Evolutionary conservation across 2,888 invertebrate species (phyloP), one percentile per base, ranked within the genome.

Genomic region (Gnatocerus cornutus): DNA sequence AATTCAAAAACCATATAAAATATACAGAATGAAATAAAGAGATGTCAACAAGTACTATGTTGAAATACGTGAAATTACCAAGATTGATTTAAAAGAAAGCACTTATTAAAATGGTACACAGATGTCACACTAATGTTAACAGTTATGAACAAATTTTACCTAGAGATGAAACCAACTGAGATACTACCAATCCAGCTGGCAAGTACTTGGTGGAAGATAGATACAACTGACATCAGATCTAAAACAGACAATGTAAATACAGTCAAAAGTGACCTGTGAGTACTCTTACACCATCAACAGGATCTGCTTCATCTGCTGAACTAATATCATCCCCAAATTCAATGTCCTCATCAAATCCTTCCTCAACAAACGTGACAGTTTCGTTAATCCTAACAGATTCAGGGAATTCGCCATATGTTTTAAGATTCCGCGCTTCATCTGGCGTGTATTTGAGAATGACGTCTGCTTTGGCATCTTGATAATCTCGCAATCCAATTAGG

Each of bases 371-470:
- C 73, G 96, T 96, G 80, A 96, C 95, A 75, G 95, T 96, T 84
- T 98, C 98, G 86, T 97, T 98, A 88, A 98, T 97, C 85, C 97
- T 95, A 77, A 96, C 96, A 81, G 96, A 95, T 89, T 99, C 99
- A 69, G 99, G 99, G 87, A 99, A 95, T 88, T 99, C 98, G 81
- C 98, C 99, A 81, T 99, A 98, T 39, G 98, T 96, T 88, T 99
- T 99, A 84, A 99, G 89, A 88, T 99, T 98, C 84, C 99, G 91
- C 52, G 99, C 99, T 87, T 99, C 99, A 85, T 99, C 99, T 27
- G 99, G 95, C 74, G 98, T 98, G 85, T 99, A 99, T 87, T 99
- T 99, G 78, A 98, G 89, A 82, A 99, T 99, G 74, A 99, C 99
- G 87, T 99, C 99, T 69, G 99, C 99, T 87, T 99, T 97, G 7